Base-by-base conservation (phyloP, 2,797 vertebrate genomes). In the Craterocephalus amniculus region DNA sequence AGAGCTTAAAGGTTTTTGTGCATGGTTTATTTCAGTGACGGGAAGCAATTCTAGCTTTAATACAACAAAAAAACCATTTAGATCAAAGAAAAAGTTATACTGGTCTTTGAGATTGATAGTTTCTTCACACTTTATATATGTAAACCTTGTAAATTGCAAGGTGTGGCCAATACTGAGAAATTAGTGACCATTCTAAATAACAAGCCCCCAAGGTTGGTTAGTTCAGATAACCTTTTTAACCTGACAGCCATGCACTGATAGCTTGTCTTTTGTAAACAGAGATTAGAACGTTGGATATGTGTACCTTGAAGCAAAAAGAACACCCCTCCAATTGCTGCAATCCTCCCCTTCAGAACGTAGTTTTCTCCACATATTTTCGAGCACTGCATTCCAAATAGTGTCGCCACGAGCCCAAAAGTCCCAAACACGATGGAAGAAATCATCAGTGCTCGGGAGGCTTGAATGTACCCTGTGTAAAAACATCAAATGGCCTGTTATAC, bases 401-500 rank as follows among this genome's bases (percentile, higher is more conserved):
- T 93, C 0, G 88, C 85, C 16, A 93, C 70, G 1, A 96, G 78
- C 1, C 94, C 96, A 1, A 96, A 91, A 0, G 88, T 87, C 38
- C 96, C 96, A 61, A 96, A 87, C 58, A 96, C 86, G 56, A 98
- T 91, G 5, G 95, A 83, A 0, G 92, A 85, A 16, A 98, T 96
- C 95, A 98, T 97, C 59, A 98, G 92, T 0, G 96, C 96, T 4
- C 96, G 93, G 38, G 93, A 95, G 12, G 94, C 96, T 86, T 97
- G 97, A 63, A 98, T 82, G 54, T 94, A 96, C 36, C 95, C 97
- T 98, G 85, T n/a, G 52, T 68, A 52, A 55, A 83, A 69, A 81
- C 14, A 63, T n/a, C 2, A 49, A 63, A 8, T 32, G 3, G 32
- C 20, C 54, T 20, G 18, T 43, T 43, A 20, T 20, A 20, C 20